phyloP scores from a whole-genome alignment of 2,797 vertebrate genomes.

The Anniella stebbinsi region DNA sequence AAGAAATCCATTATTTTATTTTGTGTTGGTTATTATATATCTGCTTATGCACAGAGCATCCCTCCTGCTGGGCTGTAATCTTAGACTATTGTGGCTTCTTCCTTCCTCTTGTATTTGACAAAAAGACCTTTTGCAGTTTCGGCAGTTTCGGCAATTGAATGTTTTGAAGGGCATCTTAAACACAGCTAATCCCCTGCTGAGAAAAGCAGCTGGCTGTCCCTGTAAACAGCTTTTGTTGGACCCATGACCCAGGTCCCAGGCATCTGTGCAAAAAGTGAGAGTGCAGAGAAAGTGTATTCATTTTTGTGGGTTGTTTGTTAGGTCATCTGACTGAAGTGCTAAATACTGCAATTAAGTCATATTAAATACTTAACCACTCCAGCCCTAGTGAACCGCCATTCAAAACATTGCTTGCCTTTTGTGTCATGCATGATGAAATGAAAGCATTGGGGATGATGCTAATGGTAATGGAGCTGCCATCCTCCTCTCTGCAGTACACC shows the following conservation, averaged over 20 bases:
- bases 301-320: slow-evolving; percentile 28
- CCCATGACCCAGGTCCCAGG: slow-evolving; percentile 1
- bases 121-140: slow-evolving; percentile 34
- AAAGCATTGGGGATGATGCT: background rate
- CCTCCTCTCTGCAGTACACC: background rate
- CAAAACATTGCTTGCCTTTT: slow-evolving; percentile 22
- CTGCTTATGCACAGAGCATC: slow-evolving; percentile 47
- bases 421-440: background rate
- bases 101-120: slow-evolving; percentile 41
- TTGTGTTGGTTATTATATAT: slow-evolving; percentile 64
- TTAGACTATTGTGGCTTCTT: slow-evolving; percentile 44
- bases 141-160: slow-evolving; percentile 49
- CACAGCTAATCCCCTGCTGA: slow-evolving; percentile 34
- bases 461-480: background rate
- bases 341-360: slow-evolving; percentile 40
- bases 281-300: slow-evolving; percentile 26
- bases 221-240: slow-evolving; percentile 44
- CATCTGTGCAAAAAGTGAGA: slow-evolving; percentile 35
- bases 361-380: slow-evolving; percentile 32
- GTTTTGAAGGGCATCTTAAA: slow-evolving; percentile 50
- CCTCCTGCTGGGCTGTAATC: slow-evolving; percentile 45
- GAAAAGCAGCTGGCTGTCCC: slow-evolving; percentile 22
- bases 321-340: background rate
- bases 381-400: background rate
- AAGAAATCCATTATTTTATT: slow-evolving; percentile 60